Base-by-base conservation (phyloP, 2,888 invertebrate genomes). In the Blastobasis adustella region DNA sequence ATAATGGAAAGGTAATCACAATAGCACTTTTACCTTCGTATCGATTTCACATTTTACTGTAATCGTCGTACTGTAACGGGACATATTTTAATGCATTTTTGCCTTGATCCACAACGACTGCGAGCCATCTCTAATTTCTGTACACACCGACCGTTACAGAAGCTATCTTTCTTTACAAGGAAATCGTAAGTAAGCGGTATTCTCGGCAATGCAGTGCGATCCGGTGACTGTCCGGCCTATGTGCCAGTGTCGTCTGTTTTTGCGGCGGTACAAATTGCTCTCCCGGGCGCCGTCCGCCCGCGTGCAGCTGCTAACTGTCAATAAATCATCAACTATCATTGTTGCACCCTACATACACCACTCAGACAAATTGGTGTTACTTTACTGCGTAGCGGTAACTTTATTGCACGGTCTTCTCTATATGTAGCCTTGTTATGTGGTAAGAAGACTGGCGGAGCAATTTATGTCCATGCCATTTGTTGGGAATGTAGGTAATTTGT, bases 261-360 rank as follows among this genome's bases (percentile, higher is more conserved):
- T 81, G 71, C 69, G 58, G 54, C 59, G 59, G 54, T 62, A 66
- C 63, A 72, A 79, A 79, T 79, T 74, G 67, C 72, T 75, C 73
- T 73, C 73, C 54, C 59, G 69, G 71, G 74, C 65, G 69, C 68
- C 69, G 60, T 67, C 64, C 57, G 7, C 58, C 57, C 58, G 54
- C 61, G 65, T 70, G 65, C 67, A 63, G 67, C 67, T 65, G 63
- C 65, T 73, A 71, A 74, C 76, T 73, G 73, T 74, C 70, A 60
- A 73, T 76, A 76, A 76, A 77, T 77, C 71, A 75, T 74, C 65
- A 56, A 57, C 68, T 69, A 69, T 69, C 66, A 69, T 68, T 66
- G 64, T 65, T 59, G 60, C 54, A 50, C 57, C 55, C 57, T 52
- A 53, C 49, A 8, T 49, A 49, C 52, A 47, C 47, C 47, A 49